Percentiles rank a stretch among this genome's conserved stretches.
Conservation (phyloP, 2,797 vertebrate species). For the Mastacembelus armatus region DNA sequence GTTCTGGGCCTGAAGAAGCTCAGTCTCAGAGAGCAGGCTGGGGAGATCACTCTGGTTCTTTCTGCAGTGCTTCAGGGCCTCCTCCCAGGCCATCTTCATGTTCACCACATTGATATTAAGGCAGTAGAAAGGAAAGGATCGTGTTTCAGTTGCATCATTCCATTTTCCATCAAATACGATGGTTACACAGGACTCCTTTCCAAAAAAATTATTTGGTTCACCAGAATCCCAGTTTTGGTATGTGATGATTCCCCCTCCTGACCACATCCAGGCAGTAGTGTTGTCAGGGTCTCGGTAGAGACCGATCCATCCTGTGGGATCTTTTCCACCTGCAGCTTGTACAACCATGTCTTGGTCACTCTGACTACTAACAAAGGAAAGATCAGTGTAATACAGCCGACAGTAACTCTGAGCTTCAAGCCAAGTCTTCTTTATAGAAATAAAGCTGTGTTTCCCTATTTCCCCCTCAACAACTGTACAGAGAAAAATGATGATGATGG, state of each 20-base stretch:
- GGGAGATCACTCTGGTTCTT: no score
- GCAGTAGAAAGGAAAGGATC: no score
- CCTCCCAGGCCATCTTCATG: no score
- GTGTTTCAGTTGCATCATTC: rapidly evolving
- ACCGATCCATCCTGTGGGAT: no score
- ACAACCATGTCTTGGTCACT: neutral
- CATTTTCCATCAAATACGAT: rapidly evolving
- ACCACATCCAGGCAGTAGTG: no score
- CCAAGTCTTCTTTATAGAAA: neutral
- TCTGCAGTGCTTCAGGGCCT: no score
- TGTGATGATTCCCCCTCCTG: no score
- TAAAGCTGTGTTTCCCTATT: constrained; percentile 9
- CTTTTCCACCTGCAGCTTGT: neutral
- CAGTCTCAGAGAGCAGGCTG: no score
- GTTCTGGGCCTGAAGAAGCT: no score
- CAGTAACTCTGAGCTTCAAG: neutral
- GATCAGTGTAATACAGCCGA: neutral
- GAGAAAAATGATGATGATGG: constrained; percentile 14
- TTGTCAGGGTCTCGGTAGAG: no score
- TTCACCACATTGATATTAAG: no score
- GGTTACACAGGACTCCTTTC: rapidly evolving
- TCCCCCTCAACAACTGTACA: neutral
- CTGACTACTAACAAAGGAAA: constrained; percentile 15
- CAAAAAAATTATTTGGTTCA: rapidly evolving
- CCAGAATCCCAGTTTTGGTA: no score